Percentiles rank a stretch among this genome's conserved stretches.
Evolutionary conservation across 1,140 invertebrate species (phyloP).

Genomic region (Eubasilissa regina): DNA sequence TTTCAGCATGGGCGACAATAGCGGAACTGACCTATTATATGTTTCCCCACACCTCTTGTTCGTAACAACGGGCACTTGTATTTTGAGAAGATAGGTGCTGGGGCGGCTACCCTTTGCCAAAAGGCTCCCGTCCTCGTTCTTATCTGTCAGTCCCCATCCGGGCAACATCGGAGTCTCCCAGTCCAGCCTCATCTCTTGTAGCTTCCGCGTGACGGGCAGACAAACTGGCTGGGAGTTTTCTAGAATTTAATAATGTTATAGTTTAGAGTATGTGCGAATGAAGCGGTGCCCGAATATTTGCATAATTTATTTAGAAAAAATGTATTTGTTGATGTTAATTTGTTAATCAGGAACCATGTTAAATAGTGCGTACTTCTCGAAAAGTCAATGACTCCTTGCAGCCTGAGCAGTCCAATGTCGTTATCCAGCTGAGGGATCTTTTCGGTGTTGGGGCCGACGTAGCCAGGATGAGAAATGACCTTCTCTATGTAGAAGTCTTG

Average conservation of each 20-base stretch:
- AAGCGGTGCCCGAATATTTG: no score
- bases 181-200: no score
- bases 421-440: slow-evolving; percentile 65
- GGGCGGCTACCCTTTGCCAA: slow-evolving; percentile 54
- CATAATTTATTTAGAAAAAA: no score
- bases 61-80: slow-evolving; percentile 59
- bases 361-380: no score
- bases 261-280: no score
- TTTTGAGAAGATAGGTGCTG: slow-evolving; percentile 65
- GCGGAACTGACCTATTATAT: slow-evolving; percentile 43
- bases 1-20: no score
- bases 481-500: slow-evolving; percentile 64
- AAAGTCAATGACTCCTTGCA: slow-evolving; percentile 68
- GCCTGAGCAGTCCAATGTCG: slow-evolving; percentile 78
- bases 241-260: no score
- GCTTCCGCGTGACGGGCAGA: no score
- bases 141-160: background rate
- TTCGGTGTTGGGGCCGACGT: slow-evolving; percentile 58
- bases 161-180: background rate
- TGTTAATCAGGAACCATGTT: no score
- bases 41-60: slow-evolving; percentile 53
- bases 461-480: slow-evolving; percentile 67
- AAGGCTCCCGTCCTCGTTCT: background rate
- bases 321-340: no score
- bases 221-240: no score